Evolutionary conservation across 2,113 vertebrate genomes (phyloP), one percentile per base, ranked within the genome.

Genomic region (Zeus faber): DNA sequence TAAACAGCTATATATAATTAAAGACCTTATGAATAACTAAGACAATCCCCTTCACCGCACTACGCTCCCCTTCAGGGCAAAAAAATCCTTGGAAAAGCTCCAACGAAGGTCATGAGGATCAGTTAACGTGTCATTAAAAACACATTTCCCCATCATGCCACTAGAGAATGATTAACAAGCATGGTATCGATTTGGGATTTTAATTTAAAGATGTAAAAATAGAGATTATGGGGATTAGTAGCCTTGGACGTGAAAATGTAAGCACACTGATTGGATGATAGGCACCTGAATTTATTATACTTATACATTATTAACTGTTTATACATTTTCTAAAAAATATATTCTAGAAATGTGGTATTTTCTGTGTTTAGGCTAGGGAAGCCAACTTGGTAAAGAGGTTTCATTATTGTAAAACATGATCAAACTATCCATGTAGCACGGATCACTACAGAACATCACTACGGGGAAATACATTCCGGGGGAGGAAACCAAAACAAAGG

Each of bases 11-110:
- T 43, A 71, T 80, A 80, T 81, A 73, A 83, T 79, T 83, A 75
- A 79, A 74, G 22, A 25, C 51, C 14, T 71, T 67, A 72, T 84
- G 65, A 86, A 81, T 82, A 78, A 48, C 35, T 58, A 23, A 71
- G 23, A 14, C 29, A 14, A 1, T 53, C 35, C 56, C 39, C 66
- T 70, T 67, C 58, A 47, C 51, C 29, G 22, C n/a, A 18, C n/a
- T 20, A 24, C 27, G 16, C 17, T 27, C 51, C 57, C 20, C 33
- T 24, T 35, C 31, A 20, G 37, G 55, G 57, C 10, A 68, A 54
- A 74, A 59, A 66, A 74, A 76, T 76, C 53, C 49, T 53, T 22
- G 33, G n/a, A 73, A n/a, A 61, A 52, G 53, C 56, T 60, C 47
- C 64, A 18, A 37, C 51, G 57, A 77, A 76, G 77, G 68, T 78